A percentile compares a stretch with the other conserved stretches of the same genome.
Conservation (phyloP, 2,888 invertebrate species). For the Lypha dubia region DNA sequence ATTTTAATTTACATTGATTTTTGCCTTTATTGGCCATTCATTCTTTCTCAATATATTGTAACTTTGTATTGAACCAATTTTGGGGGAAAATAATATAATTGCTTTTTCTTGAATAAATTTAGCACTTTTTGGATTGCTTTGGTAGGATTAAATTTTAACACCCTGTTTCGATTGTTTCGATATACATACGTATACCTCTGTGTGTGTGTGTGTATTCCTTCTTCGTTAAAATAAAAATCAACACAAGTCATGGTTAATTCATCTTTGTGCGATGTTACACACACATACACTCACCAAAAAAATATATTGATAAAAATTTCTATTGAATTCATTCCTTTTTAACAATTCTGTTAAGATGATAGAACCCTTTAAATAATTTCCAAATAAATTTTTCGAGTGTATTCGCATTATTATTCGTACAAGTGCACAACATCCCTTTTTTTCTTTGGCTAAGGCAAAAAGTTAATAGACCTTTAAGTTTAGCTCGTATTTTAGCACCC, state of each 20-base stretch:
- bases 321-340: too few relatives aligned
- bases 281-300: slow-evolving; percentile 40
- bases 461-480: slow-evolving; percentile 80
- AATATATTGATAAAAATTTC: neutral
- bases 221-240: slow-evolving; percentile 16
- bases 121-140: neutral
- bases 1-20: too few relatives aligned
- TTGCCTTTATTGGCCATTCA: too few relatives aligned
- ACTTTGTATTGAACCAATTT: too few relatives aligned
- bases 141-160: neutral
- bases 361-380: too few relatives aligned
- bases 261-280: neutral
- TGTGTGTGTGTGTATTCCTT: too few relatives aligned
- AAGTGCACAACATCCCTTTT: slow-evolving; percentile 46
- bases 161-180: neutral
- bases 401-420: neutral
- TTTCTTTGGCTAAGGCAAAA: slow-evolving; percentile 77
- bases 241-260: slow-evolving; percentile 51
- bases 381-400: neutral
- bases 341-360: too few relatives aligned
- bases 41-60: too few relatives aligned
- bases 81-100: too few relatives aligned
- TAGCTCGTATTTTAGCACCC: slow-evolving; percentile 76
- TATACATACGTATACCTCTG: neutral
- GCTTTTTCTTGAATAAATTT: too few relatives aligned